Evolutionary conservation across 2,888 invertebrate genomes (phyloP), one percentile per base, ranked within the genome.

Genomic region (Chaitophorus viminalis): DNA sequence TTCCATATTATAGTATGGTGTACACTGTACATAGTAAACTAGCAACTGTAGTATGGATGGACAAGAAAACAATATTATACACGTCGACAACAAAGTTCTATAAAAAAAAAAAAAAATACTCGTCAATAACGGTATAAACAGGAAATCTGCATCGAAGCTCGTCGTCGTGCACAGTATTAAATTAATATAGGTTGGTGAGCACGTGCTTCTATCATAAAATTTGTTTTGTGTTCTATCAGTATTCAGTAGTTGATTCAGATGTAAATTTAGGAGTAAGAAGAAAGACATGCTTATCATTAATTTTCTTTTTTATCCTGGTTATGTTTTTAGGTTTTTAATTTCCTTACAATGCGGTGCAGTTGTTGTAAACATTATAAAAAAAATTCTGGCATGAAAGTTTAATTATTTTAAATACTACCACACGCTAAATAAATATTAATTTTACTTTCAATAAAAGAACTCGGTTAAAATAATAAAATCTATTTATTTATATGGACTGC

Each of bases 91-190:
- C n/a, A n/a, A n/a, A n/a, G n/a, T n/a, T n/a, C n/a, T n/a, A n/a
- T n/a, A n/a, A n/a, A n/a, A n/a, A n/a, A n/a, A n/a, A n/a, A n/a
- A n/a, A n/a, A n/a, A n/a, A n/a, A 29, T 65, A 11, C 29, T 31
- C 25, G 9, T 0, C 21, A 31, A 0, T 81, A 81, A 81, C 81
- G 39, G 81, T 81, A 81, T n/a, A 39, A 81, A 68, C 79, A 21
- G 65, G 21, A 68, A 81, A 70, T 81, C 39, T 79, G 65, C 6
- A 25, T 79, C n/a, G 60, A 70, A 70, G 29, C 17, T 31, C 70
- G 29, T 17, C 70, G 70, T 31, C 14, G 29, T 29, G 21, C 3
- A 25, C 60, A 4, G 60, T 60, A 25, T 60, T 21, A 60, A 3
- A 60, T 25, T 21, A 60, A 25, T 60, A 21, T 25, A 46, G 46